Evolutionary conservation across 2,113 vertebrate species (phyloP).

Genomic region (Addax nasomaculatus): DNA sequence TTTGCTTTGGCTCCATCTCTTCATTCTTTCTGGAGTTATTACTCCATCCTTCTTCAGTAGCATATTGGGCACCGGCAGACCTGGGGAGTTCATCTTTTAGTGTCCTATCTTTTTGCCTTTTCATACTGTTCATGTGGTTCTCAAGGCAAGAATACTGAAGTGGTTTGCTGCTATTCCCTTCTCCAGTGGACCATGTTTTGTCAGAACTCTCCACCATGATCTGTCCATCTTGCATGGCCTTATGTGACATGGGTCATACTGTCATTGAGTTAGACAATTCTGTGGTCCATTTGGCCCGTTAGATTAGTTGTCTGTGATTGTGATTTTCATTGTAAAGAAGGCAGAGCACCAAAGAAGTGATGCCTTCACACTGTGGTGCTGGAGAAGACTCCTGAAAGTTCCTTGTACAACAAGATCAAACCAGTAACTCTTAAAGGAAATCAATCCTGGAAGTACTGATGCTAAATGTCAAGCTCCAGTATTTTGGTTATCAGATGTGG

Average conservation of each 20-base stretch:
- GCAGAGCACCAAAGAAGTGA: neutral
- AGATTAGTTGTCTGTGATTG: neutral
- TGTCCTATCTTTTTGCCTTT: neutral
- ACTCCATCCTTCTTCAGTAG: too few species aligned
- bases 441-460: neutral
- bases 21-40: too few species aligned
- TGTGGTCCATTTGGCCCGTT: neutral
- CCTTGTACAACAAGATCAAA: neutral
- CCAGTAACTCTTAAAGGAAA: neutral
- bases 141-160: neutral
- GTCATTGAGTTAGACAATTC: neutral
- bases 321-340: neutral
- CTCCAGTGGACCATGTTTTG: neutral
- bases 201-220: neutral
- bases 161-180: neutral
- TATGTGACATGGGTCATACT: neutral
- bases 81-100: too few species aligned
- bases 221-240: neutral
- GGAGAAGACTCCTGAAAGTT: neutral
- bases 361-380: rapidly evolving
- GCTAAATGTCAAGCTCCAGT: neutral
- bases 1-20: too few species aligned
- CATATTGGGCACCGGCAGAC: too few species aligned
- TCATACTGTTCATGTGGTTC: neutral
- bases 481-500: neutral